phyloP scores from a whole-genome alignment of 2,797 vertebrate genomes.

The Myotis planiceps region DNA sequence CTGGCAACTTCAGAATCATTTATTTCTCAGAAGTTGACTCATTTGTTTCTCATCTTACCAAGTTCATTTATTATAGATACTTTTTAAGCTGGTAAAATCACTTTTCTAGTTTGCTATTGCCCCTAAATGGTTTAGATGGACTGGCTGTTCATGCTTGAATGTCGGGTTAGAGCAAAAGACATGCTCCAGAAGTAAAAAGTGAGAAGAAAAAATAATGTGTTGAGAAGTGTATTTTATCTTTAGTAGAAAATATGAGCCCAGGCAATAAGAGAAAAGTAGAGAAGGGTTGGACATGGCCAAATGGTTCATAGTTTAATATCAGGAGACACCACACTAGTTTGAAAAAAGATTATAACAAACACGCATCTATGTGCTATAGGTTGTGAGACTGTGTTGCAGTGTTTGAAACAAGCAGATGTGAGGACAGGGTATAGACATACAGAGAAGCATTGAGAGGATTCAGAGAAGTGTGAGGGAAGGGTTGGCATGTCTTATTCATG shows the following conservation, averaged over 20 bases:
- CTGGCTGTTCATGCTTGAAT: neutral
- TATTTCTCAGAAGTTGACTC: constrained; percentile 10
- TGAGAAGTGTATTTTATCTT: neutral
- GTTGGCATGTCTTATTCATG: neutral
- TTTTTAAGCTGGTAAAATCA: constrained; percentile 11
- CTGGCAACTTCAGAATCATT: constrained; percentile 26
- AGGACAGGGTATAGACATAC: neutral
- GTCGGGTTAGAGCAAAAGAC: neutral
- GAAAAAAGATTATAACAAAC: neutral
- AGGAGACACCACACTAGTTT: neutral
- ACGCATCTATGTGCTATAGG: neutral
- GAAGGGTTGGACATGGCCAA: neutral
- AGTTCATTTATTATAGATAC: constrained; percentile 7
- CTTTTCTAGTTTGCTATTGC: neutral
- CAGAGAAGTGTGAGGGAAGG: neutral
- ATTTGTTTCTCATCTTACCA: neutral
- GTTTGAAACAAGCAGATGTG: neutral
- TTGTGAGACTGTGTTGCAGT: neutral
- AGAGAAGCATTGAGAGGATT: neutral
- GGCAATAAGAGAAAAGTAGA: neutral
- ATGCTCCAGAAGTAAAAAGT: neutral
- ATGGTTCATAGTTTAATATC: neutral
- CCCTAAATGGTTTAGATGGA: neutral
- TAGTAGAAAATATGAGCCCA: neutral
- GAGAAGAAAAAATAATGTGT: neutral